Conservation (phyloP, 2,888 invertebrate species). For the Unio pictorum region DNA sequence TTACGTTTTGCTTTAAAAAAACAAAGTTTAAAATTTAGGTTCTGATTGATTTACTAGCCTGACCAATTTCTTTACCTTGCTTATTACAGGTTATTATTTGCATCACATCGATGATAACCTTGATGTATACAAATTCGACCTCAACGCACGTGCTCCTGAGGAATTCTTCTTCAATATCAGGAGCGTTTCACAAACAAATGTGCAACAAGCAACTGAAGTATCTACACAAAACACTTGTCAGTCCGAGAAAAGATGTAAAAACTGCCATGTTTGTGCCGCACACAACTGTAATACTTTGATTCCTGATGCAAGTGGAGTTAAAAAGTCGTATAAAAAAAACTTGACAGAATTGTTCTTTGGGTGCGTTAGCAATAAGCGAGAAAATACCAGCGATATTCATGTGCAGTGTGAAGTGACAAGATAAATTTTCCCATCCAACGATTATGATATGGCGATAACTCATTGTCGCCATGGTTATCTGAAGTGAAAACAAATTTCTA, state of each 20-base stretch:
- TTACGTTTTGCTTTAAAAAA: no score
- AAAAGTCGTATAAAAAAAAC: slow-evolving; percentile 8
- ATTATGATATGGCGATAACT: no score
- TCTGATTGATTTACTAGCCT: no score
- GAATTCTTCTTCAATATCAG: slow-evolving; percentile 35
- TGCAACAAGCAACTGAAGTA: slow-evolving; percentile 5
- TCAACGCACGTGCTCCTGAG: slow-evolving; percentile 34
- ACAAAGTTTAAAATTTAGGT: no score
- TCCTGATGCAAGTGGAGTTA: slow-evolving; percentile 2
- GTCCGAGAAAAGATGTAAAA: background rate
- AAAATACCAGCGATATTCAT: slow-evolving; percentile 5
- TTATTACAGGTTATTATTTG: slow-evolving; percentile 10
- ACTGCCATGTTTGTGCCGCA: background rate
- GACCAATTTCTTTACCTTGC: no score
- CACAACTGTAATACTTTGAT: background rate
- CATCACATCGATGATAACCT: slow-evolving; percentile 30
- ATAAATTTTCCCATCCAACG: no score
- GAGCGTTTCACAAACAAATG: slow-evolving; percentile 19
- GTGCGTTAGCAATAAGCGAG: slow-evolving; percentile 15
- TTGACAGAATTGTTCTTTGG: slow-evolving; percentile 23
- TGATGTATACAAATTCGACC: slow-evolving; percentile 24
- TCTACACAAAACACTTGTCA: slow-evolving; percentile 19
- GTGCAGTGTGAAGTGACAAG: no score
- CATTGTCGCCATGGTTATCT: no score
- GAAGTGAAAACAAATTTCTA: no score